These are phyloP conservation scores for Macrosoma leucophasiata DNA, from an alignment of 2,888 invertebrate species.

Conservation along the genomic window DNA sequence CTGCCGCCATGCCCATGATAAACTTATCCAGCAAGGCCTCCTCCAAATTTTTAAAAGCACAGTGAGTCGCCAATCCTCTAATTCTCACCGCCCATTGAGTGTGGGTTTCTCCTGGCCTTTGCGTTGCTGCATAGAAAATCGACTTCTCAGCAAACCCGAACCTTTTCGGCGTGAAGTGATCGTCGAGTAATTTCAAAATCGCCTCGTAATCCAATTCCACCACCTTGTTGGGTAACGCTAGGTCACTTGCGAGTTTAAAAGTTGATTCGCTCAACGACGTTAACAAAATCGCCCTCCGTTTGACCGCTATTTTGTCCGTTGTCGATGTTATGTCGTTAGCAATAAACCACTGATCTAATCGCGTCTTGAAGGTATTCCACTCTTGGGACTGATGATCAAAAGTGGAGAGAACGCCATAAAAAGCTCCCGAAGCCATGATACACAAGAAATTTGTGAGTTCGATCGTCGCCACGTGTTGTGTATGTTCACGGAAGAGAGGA, in stretches of 20 bases:
- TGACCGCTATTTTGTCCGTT: conserved; percentile 6
- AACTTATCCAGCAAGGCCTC: conserved; percentile 9
- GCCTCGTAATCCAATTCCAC: conserved; percentile 10
- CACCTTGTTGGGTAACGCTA: conserved; percentile 15
- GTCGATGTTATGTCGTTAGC: conserved; percentile 8
- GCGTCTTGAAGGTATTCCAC: conserved; percentile 5
- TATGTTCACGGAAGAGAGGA: too few species aligned
- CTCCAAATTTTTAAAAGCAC: too few species aligned
- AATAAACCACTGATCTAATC: conserved; percentile 11
- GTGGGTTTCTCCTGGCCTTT: conserved; percentile 6
- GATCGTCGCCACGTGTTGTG: not conserved
- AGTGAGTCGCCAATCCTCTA: too few species aligned
- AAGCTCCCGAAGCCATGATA: conserved; percentile 5
- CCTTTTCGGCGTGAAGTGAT: conserved; percentile 17
- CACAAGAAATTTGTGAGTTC: not conserved
- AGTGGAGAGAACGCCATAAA: conserved; percentile 3
- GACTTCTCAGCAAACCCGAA: conserved; percentile 12
- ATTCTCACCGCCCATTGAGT: too few species aligned
- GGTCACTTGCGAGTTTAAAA: conserved; percentile 15
- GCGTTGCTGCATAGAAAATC: too few species aligned
- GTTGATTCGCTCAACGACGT: conserved; percentile 11
- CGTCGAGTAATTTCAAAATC: too few species aligned
- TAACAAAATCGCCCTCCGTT: conserved; percentile 10
- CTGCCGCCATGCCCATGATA: conserved; percentile 8
- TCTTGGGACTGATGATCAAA: not conserved